Conservation (phyloP, 2,888 invertebrate species). For the Drosophila kokeensis region DNA sequence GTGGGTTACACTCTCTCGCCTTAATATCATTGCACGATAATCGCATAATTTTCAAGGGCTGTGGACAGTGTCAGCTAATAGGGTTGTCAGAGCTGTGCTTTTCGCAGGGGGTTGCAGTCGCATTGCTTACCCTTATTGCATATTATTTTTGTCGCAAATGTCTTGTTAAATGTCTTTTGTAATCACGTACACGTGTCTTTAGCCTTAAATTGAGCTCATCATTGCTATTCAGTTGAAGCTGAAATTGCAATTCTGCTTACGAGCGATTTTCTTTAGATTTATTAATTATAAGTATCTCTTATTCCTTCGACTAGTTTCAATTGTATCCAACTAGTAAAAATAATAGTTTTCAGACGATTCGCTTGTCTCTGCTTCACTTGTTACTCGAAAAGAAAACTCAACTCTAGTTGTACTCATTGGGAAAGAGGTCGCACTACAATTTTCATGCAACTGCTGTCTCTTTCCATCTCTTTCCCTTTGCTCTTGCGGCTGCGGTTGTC, state of each 20-base stretch:
- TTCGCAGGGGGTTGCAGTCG: constrained; percentile 17
- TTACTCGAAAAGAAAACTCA: neutral
- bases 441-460: constrained; percentile 31
- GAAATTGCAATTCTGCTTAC: constrained; percentile 8
- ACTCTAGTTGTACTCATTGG: constrained; percentile 28
- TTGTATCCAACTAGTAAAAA: neutral
- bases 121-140: constrained; percentile 34
- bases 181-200: constrained; percentile 64
- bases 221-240: constrained; percentile 27
- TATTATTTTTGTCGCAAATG: constrained; percentile 57
- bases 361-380: neutral
- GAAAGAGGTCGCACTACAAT: constrained; percentile 31
- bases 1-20: constrained; percentile 52
- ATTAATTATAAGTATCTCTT: constrained; percentile 7
- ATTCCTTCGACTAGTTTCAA: neutral
- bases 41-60: constrained; percentile 62
- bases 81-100: constrained; percentile 18
- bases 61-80: constrained; percentile 41
- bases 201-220: constrained; percentile 40
- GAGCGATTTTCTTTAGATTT: neutral
- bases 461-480: neutral
- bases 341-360: neutral
- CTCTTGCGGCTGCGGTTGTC: constrained; percentile 76
- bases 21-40: constrained; percentile 61
- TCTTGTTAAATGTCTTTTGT: constrained; percentile 51